Evolutionary conservation across 2,113 vertebrate genomes (phyloP).

Genomic region (Syngnathoides biaculeatus): DNA sequence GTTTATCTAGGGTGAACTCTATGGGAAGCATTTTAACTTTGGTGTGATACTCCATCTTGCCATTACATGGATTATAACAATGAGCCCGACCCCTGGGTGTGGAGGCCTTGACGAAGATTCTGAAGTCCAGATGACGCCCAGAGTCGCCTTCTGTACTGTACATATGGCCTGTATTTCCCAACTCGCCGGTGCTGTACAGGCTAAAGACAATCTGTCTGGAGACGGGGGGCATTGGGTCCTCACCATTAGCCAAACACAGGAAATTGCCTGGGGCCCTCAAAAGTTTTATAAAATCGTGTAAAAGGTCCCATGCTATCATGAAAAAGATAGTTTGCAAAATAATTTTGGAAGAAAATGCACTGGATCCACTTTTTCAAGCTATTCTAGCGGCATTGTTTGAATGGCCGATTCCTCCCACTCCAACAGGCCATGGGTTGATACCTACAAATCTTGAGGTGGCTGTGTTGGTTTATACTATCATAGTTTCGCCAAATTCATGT

Average conservation of each 20-base stretch:
- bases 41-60: slow-evolving; percentile 18
- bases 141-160: slow-evolving; percentile 33
- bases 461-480: too few relatives aligned
- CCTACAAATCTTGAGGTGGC: too few relatives aligned
- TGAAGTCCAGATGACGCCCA: slow-evolving; percentile 39
- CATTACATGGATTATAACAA: slow-evolving; percentile 22
- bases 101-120: slow-evolving; percentile 31
- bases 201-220: slow-evolving; percentile 48
- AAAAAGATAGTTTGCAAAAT: too few relatives aligned
- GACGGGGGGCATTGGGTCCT: background rate
- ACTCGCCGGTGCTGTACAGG: slow-evolving; percentile 28
- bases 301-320: too few relatives aligned
- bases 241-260: background rate
- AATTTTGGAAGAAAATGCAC: too few relatives aligned
- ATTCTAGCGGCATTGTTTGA: too few relatives aligned
- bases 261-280: background rate
- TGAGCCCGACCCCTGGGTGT: slow-evolving; percentile 36
- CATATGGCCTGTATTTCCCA: slow-evolving; percentile 28
- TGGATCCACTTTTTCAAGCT: too few relatives aligned
- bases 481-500: too few relatives aligned
- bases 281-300: background rate
- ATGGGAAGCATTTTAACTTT: background rate
- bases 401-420: too few relatives aligned
- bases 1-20: slow-evolving; percentile 2
- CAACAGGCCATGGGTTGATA: too few relatives aligned